phyloP scores from a whole-genome alignment of 2,888 invertebrate species.

The Heliconius cydno region DNA sequence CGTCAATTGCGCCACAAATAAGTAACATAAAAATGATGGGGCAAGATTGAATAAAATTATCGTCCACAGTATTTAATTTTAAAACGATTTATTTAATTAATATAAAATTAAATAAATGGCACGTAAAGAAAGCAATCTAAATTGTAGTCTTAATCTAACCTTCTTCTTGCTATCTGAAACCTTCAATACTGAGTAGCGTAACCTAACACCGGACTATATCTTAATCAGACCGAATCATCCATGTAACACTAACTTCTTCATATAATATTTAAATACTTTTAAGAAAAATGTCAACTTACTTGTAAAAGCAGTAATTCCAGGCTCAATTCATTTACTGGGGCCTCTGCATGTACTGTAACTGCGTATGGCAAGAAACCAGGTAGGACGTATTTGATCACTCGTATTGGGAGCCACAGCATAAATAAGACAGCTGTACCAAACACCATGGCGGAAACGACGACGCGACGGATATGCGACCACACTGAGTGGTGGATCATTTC shows the following conservation, averaged over 20 bases:
- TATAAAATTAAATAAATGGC: neutral
- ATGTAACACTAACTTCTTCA: neutral
- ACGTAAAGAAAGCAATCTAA: neutral
- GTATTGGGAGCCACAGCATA: constrained; percentile 97
- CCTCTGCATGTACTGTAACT: constrained; percentile 91
- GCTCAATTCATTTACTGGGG: constrained; percentile 96
- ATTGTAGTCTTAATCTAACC: neutral
- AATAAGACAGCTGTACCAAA: constrained; percentile 98
- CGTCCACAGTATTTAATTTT: too few relatives aligned
- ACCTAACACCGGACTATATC: neutral
- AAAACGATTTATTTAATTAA: too few relatives aligned
- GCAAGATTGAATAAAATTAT: too few relatives aligned
- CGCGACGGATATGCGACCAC: constrained; percentile 93
- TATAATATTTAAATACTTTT: neutral
- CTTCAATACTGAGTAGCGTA: neutral
- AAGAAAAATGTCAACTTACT: constrained; percentile 64
- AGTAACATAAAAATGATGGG: too few relatives aligned
- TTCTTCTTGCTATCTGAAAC: neutral
- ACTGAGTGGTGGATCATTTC: constrained; percentile 99
- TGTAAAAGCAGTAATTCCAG: constrained; percentile 95
- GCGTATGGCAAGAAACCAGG: constrained; percentile 98
- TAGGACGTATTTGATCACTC: constrained; percentile 90
- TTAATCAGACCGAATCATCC: neutral
- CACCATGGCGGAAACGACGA: constrained; percentile 96
- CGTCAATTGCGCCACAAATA: too few relatives aligned